These are phyloP conservation scores for Gambelia wislizenii DNA, from an alignment of 2,797 vertebrate species.

Conservation along the genomic window DNA sequence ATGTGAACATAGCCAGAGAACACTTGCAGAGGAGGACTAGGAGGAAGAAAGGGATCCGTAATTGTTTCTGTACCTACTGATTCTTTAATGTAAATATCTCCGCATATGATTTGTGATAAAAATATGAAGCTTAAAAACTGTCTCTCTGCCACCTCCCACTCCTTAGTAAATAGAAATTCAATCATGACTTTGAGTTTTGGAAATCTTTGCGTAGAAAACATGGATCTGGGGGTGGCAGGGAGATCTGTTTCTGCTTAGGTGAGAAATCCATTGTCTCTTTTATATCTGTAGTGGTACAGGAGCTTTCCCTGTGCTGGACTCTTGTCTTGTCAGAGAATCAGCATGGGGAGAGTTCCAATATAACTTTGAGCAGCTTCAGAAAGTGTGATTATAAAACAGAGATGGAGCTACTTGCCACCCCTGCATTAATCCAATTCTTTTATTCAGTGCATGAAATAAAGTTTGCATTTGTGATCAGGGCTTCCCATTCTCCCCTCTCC, in stretches of 20 bases:
- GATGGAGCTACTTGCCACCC: too few relatives aligned
- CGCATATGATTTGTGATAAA: background rate
- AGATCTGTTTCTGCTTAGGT: too few relatives aligned
- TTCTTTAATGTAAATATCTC: background rate
- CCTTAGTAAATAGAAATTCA: background rate
- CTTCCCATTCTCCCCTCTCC: background rate
- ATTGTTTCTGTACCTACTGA: background rate
- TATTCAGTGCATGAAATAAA: background rate
- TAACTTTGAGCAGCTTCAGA: too few relatives aligned
- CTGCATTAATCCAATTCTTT: background rate
- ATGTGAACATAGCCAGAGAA: background rate
- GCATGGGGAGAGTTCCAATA: too few relatives aligned
- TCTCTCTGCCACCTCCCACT: background rate
- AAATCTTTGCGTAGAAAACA: background rate
- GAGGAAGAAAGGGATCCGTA: background rate
- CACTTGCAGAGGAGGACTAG: background rate
- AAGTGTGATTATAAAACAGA: too few relatives aligned
- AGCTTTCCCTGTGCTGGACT: too few relatives aligned
- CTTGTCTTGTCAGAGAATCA: too few relatives aligned
- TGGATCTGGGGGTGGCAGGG: background rate
- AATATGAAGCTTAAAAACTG: background rate
- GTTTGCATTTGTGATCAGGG: background rate
- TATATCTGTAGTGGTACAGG: too few relatives aligned
- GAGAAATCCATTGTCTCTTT: too few relatives aligned
- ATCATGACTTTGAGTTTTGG: background rate